Conservation (phyloP, 2,113 vertebrate species). For the Meles meles region DNA sequence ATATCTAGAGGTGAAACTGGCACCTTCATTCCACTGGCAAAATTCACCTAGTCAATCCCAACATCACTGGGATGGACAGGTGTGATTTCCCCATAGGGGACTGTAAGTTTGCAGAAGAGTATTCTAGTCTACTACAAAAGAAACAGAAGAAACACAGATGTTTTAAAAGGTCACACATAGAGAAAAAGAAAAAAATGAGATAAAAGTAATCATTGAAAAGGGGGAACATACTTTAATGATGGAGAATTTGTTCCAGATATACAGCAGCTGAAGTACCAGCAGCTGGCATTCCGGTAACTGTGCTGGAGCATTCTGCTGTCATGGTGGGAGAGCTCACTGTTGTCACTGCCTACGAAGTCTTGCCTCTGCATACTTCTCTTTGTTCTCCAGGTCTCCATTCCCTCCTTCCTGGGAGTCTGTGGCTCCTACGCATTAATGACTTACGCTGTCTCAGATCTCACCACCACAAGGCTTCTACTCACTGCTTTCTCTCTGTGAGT, state of each 20-base stretch:
- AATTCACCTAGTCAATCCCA: neutral
- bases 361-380: neutral
- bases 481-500: neutral
- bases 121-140: neutral
- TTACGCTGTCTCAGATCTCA: neutral
- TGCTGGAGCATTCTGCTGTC: fast-evolving
- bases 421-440: fast-evolving
- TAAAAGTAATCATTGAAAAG: neutral
- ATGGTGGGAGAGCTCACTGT: neutral
- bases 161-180: neutral
- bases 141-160: neutral
- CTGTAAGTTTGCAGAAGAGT: neutral
- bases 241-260: neutral
- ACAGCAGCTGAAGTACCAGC: too few species aligned
- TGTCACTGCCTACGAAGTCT: neutral
- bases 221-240: neutral
- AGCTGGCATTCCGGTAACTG: neutral
- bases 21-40: neutral
- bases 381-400: too few species aligned
- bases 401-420: neutral
- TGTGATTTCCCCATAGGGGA: neutral
- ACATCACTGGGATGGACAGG: too few species aligned
- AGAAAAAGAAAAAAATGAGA: neutral
- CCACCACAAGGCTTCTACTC: neutral
- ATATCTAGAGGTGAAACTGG: neutral